Conservation (phyloP, 2,113 vertebrate genomes). For the Nannobrachium achirus region DNA sequence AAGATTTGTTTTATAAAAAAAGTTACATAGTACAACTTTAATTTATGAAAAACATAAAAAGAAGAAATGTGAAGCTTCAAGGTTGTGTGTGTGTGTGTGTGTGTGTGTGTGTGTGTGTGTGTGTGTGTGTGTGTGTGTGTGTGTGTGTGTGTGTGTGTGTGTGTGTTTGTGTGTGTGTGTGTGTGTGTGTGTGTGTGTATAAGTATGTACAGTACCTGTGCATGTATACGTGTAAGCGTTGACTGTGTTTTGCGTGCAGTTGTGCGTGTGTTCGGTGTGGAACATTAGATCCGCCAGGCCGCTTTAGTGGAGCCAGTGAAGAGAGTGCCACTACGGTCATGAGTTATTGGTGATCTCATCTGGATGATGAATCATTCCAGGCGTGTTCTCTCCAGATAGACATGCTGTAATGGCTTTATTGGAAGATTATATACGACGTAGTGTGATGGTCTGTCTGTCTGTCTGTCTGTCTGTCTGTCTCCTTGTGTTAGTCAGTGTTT, state of each 20-base stretch:
- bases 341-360: constrained; percentile 32
- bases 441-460: constrained; percentile 40
- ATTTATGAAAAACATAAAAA: too few relatives aligned
- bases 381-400: constrained; percentile 21
- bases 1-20: too few relatives aligned
- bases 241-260: too few relatives aligned
- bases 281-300: constrained; percentile 52
- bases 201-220: too few relatives aligned
- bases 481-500: too few relatives aligned
- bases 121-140: neutral
- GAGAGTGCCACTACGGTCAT: constrained; percentile 26
- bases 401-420: constrained; percentile 42
- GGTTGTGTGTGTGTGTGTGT: too few relatives aligned
- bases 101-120: constrained; percentile 14
- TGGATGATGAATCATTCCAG: constrained; percentile 55
- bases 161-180: constrained; percentile 25
- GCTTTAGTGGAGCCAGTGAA: constrained; percentile 48
- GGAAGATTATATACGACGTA: constrained; percentile 31
- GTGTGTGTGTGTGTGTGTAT: too few relatives aligned
- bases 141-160: constrained; percentile 11
- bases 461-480: constrained; percentile 6
- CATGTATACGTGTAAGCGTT: too few relatives aligned
- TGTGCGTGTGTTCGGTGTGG: too few relatives aligned
- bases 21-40: too few relatives aligned
- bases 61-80: too few relatives aligned